Conservation (phyloP, 1,140 invertebrate species). For the Apis cerana region DNA sequence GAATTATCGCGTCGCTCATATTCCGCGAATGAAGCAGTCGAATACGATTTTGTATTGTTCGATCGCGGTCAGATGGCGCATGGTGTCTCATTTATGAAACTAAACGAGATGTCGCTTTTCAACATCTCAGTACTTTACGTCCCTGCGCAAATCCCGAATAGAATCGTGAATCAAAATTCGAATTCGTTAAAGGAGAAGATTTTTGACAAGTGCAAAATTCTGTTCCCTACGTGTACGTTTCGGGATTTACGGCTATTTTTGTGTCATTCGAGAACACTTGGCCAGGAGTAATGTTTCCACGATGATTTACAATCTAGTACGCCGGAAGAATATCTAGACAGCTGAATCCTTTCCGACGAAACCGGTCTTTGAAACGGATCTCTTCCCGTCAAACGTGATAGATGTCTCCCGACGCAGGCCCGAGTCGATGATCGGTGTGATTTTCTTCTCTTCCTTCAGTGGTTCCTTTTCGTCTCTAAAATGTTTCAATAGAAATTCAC, state of each 20-base stretch:
- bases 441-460: conserved; percentile 84
- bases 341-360: conserved; percentile 93
- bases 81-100: not conserved
- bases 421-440: conserved; percentile 84
- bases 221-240: conserved; percentile 8
- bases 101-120: conserved; percentile 1
- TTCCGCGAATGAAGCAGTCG: not conserved
- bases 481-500: conserved; percentile 35
- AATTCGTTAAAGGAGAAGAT: not conserved
- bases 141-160: not conserved
- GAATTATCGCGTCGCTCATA: not conserved
- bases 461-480: conserved; percentile 91
- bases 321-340: conserved; percentile 85
- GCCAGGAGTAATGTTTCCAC: conserved; percentile 45
- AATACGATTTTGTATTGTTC: not conserved
- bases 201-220: not conserved
- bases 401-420: conserved; percentile 88
- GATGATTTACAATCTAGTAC: conserved; percentile 81
- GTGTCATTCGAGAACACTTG: conserved; percentile 62
- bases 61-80: conserved; percentile 26
- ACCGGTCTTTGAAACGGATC: conserved; percentile 89
- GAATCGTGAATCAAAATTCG: not conserved
- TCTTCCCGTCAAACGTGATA: conserved; percentile 89
- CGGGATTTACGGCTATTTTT: conserved; percentile 10
- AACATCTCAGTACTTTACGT: not conserved